Conservation (phyloP, 2,113 vertebrate genomes). For the Hemicordylus capensis region DNA sequence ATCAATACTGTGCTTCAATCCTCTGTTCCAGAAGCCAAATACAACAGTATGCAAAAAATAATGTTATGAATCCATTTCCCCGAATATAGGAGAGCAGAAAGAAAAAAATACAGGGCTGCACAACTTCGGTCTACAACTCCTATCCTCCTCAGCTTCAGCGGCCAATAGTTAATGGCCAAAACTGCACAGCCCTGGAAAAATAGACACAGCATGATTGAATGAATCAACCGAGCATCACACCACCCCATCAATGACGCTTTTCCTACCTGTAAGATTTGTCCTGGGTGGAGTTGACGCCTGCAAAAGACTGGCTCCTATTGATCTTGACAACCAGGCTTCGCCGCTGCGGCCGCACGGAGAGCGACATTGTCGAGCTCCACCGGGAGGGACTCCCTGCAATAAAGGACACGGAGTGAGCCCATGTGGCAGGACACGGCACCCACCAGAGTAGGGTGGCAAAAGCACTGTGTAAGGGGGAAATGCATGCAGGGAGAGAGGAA, state of each 20-base stretch:
- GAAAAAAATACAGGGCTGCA: no score
- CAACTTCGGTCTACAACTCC: no score
- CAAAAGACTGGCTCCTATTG: constrained; percentile 97
- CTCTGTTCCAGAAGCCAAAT: no score
- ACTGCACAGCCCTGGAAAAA: no score
- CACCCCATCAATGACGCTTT: no score
- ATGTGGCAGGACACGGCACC: neutral
- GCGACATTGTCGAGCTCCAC: constrained; percentile 93
- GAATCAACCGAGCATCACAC: neutral
- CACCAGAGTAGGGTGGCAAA: fast-evolving
- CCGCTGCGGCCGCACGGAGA: constrained; percentile 89
- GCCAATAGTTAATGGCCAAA: no score
- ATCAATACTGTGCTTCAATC: neutral
- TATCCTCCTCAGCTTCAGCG: no score
- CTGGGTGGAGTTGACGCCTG: constrained; percentile 87
- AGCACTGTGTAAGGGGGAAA: neutral
- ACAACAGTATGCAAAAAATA: no score
- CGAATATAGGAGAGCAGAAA: no score
- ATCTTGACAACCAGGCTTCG: constrained; percentile 84
- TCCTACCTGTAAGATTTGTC: constrained; percentile 88
- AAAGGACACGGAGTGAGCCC: neutral
- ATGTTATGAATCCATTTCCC: no score
- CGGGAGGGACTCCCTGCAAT: constrained; percentile 87
- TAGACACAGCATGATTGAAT: no score
- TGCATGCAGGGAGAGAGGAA: neutral